Evolutionary conservation across 2,113 vertebrate genomes (phyloP).

Genomic region (Calonectris borealis): DNA sequence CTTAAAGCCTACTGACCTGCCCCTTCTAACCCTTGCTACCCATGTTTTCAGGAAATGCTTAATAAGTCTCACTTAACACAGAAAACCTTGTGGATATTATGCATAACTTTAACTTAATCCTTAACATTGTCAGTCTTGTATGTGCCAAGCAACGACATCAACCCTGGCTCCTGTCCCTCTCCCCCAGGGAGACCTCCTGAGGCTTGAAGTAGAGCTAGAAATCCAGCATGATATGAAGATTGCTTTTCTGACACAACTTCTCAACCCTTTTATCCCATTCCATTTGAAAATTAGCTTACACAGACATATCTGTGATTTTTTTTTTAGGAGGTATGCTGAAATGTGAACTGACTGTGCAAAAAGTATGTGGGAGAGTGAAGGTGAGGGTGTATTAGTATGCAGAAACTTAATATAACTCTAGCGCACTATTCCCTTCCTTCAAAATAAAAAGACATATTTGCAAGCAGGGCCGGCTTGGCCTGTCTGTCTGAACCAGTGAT

Average conservation of each 20-base stretch:
- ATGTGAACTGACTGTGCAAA: background rate
- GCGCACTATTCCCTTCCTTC: background rate
- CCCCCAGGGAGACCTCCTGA: background rate
- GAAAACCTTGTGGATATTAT: background rate
- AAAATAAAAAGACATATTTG: background rate
- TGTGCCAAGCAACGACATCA: background rate
- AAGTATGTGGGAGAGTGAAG: background rate
- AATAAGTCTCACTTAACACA: background rate
- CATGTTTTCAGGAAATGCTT: background rate
- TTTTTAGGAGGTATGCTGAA: background rate
- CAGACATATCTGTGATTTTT: background rate
- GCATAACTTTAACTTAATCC: background rate
- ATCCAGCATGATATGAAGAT: background rate
- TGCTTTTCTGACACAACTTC: background rate
- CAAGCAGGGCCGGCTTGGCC: background rate
- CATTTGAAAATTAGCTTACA: background rate
- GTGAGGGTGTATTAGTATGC: background rate
- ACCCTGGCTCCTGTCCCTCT: background rate
- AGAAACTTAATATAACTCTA: background rate
- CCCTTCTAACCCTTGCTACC: background rate
- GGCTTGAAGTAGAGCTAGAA: background rate
- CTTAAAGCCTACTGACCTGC: background rate
- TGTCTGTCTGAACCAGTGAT: background rate
- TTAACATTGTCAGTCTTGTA: background rate
- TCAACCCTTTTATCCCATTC: background rate